These are phyloP conservation scores for Micronycteris hirsuta DNA, from an alignment of 2,113 vertebrate species.

Conservation along the genomic window DNA sequence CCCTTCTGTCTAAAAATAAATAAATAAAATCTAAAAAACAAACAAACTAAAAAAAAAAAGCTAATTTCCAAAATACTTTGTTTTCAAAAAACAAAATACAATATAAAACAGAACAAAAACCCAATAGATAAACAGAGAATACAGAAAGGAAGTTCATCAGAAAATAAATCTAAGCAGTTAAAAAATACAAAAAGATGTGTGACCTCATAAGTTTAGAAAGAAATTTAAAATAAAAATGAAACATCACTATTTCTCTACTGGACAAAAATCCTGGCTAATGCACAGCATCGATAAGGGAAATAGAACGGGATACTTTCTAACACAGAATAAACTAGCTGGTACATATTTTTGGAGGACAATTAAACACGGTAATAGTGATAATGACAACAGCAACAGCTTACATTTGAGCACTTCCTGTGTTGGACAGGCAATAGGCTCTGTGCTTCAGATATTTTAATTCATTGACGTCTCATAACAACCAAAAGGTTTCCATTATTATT, in stretches of 20 bases:
- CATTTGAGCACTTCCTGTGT: not conserved
- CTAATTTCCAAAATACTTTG: not conserved
- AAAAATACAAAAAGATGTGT: not conserved
- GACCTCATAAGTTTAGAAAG: not conserved
- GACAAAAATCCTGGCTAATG: not conserved
- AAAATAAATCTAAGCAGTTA: not conserved
- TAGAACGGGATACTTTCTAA: not conserved
- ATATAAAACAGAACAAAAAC: not conserved
- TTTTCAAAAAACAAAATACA: not conserved
- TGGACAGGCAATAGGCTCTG: not conserved
- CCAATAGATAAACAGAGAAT: not conserved
- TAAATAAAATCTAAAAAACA: too few relatives aligned
- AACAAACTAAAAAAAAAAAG: too few relatives aligned
- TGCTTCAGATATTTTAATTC: not conserved
- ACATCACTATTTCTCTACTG: not conserved
- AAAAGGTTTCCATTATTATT: not conserved
- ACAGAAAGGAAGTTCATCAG: not conserved
- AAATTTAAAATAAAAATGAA: constrained; percentile 21
- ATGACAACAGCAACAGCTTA: not conserved
- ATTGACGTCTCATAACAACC: not conserved
- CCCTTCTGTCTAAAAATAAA: too few relatives aligned
- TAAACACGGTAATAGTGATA: not conserved
- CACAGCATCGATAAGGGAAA: not conserved
- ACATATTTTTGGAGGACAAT: not conserved
- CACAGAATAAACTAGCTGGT: not conserved